Percentiles rank a stretch among this genome's conserved stretches.
Evolutionary conservation across 2,113 vertebrate species (phyloP).

Genomic region (Capreolus pygargus): DNA sequence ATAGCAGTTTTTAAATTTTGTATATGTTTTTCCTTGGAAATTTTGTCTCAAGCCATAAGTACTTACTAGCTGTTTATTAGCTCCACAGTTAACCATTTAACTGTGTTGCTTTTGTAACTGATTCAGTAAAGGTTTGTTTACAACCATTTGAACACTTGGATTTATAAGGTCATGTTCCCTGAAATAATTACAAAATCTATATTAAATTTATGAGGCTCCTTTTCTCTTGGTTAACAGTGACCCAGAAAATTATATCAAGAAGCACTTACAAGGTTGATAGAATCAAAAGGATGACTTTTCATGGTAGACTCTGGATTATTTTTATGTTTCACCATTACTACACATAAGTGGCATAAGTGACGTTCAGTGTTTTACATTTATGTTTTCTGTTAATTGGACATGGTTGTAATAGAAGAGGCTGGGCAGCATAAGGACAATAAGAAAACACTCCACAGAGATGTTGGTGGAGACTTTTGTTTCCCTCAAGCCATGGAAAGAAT

Average conservation of each 20-base stretch:
- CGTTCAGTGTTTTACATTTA: background rate
- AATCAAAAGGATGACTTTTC: background rate
- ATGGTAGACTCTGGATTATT: background rate
- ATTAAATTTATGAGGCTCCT: background rate
- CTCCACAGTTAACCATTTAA: background rate
- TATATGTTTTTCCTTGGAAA: background rate
- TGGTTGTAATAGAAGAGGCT: background rate
- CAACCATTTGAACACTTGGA: background rate
- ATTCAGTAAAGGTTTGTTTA: background rate
- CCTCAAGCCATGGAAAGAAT: background rate
- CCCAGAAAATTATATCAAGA: conserved; percentile 8
- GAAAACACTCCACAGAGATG: background rate
- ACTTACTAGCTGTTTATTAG: background rate
- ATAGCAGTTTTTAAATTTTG: background rate
- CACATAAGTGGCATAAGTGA: background rate
- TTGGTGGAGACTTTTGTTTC: background rate
- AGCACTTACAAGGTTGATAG: background rate
- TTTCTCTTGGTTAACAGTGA: background rate
- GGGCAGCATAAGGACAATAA: background rate
- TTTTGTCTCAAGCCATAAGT: background rate
- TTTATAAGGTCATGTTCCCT: background rate
- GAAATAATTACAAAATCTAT: background rate
- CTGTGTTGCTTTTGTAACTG: background rate
- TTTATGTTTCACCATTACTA: background rate
- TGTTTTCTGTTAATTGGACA: background rate